Evolutionary conservation across 1,140 invertebrate species (phyloP).

Genomic region (Pogonomyrmex californicus): DNA sequence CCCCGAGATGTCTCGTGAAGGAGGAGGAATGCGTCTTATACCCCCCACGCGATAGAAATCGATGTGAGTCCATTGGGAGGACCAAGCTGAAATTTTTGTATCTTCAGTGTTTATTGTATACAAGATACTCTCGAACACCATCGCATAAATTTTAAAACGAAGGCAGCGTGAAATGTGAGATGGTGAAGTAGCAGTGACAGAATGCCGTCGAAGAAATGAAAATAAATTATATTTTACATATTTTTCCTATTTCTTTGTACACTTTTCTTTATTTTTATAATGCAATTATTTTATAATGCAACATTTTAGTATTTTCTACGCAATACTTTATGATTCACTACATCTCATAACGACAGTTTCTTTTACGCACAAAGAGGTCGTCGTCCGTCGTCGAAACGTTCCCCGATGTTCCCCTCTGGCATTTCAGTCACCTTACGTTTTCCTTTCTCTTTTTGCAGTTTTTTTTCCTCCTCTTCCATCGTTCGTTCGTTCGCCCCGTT

Average conservation of each 20-base stretch:
- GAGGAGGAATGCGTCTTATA: constrained; percentile 80
- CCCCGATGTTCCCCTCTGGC: constrained; percentile 70
- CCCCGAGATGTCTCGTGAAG: constrained; percentile 72
- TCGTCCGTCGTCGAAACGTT: constrained; percentile 49
- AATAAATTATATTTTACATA: background rate
- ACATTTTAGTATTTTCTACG: background rate
- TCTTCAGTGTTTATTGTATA: constrained; percentile 60
- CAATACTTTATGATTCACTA: constrained; percentile 9
- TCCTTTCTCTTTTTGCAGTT: constrained; percentile 50
- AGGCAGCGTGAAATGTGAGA: background rate
- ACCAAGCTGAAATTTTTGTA: constrained; percentile 53
- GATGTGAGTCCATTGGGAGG: constrained; percentile 78
- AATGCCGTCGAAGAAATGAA: background rate
- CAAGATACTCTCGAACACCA: constrained; percentile 20
- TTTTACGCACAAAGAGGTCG: constrained; percentile 66
- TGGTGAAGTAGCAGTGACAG: background rate
- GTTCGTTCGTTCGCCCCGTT: constrained; percentile 73
- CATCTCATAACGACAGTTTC: constrained; percentile 21
- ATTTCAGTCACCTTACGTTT: constrained; percentile 66
- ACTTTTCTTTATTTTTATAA: constrained; percentile 27
- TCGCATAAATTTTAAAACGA: constrained; percentile 43
- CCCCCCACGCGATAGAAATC: constrained; percentile 83
- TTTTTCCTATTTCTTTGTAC: background rate
- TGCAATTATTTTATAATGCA: background rate
- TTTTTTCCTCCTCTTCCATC: constrained; percentile 63